These are phyloP conservation scores for Drosophila nigricruria DNA, from an alignment of 2,888 invertebrate species.

Conservation along the genomic window DNA sequence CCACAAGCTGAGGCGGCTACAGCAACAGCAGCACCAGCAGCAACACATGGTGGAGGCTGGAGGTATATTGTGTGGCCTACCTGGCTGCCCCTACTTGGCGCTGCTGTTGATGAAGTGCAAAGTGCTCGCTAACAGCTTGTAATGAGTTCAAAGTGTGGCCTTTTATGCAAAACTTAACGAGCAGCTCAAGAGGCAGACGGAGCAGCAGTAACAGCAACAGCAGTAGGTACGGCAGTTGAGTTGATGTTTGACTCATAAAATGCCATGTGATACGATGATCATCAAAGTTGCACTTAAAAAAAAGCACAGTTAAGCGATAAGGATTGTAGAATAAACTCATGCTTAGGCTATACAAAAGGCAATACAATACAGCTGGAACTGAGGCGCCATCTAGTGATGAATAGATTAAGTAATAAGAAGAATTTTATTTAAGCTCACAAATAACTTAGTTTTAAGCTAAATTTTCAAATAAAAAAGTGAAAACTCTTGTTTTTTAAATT, in stretches of 20 bases:
- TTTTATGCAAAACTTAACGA: constrained; percentile 49
- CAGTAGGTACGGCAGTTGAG: neutral
- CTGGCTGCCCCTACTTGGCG: constrained; percentile 7
- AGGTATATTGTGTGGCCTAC: constrained; percentile 15
- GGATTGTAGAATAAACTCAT: neutral
- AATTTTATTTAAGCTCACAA: neutral
- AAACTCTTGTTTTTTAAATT: too few relatives aligned
- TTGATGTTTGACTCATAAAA: constrained; percentile 8
- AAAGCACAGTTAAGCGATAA: neutral
- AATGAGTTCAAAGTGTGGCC: constrained; percentile 68
- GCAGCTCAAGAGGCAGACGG: neutral
- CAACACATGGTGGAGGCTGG: neutral
- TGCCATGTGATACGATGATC: neutral
- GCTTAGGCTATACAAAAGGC: neutral
- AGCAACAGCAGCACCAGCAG: constrained; percentile 1
- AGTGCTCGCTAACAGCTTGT: constrained; percentile 78
- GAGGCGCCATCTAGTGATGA: constrained; percentile 1
- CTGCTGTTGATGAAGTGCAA: constrained; percentile 74
- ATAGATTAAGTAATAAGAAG: neutral
- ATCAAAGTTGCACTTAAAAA: neutral
- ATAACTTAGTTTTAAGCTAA: neutral
- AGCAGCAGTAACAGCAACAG: neutral
- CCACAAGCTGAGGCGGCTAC: neutral
- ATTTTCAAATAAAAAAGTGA: neutral
- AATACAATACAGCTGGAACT: neutral